Evolutionary conservation across 2,113 vertebrate species (phyloP).

Genomic region (Zosterops lateralis): DNA sequence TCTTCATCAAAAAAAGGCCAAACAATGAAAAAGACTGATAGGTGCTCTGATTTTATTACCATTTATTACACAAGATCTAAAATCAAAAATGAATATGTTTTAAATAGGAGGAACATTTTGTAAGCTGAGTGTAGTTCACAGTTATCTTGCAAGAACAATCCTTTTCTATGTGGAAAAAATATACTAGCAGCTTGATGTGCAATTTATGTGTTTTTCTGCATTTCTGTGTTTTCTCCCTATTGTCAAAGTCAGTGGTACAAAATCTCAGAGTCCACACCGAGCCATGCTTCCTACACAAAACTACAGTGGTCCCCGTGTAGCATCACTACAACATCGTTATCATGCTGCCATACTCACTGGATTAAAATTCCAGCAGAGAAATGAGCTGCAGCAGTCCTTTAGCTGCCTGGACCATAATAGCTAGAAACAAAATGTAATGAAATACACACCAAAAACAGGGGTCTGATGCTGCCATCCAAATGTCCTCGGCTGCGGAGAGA

Average conservation of each 20-base stretch:
- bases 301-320: not conserved
- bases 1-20: not conserved
- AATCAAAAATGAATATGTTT: not conserved
- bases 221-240: not conserved
- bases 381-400: not conserved
- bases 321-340: not conserved
- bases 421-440: not conserved
- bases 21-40: not conserved
- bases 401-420: not conserved
- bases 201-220: not conserved
- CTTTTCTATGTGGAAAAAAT: not conserved
- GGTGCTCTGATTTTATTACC: not conserved
- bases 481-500: fast-evolving
- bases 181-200: not conserved
- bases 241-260: not conserved
- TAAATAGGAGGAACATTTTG: not conserved
- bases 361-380: not conserved
- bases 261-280: not conserved
- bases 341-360: not conserved
- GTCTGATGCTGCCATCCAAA: not conserved
- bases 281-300: not conserved
- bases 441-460: not conserved
- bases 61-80: not conserved
- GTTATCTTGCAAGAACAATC: not conserved
- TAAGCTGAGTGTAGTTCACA: not conserved